Percentiles rank a stretch among this genome's conserved stretches.
Evolutionary conservation across 2,797 vertebrate species (phyloP).

Genomic region (Bucorvus abyssinicus): DNA sequence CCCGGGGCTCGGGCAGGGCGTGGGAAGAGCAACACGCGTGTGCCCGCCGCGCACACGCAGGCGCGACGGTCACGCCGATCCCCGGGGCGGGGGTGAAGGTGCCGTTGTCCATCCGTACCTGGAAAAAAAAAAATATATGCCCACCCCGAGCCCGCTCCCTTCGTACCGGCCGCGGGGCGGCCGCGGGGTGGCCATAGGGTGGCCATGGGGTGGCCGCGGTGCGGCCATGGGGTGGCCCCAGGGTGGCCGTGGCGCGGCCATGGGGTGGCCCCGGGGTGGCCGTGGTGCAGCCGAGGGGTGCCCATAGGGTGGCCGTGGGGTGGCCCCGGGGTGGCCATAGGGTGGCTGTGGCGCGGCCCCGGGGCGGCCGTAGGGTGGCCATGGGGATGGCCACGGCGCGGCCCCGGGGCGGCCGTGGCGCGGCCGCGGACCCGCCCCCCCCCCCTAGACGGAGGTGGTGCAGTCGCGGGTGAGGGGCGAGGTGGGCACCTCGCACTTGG

Average conservation of each 20-base stretch:
- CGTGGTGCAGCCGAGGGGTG: no score
- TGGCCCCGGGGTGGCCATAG: no score
- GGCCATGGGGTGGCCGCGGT: neutral
- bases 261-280: no score
- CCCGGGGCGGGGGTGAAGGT: neutral
- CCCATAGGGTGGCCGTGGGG: no score
- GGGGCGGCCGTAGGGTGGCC: neutral
- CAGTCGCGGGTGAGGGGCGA: constrained; percentile 85
- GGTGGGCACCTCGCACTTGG: constrained; percentile 82
- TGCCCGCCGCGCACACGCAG: no score
- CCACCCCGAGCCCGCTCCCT: neutral
- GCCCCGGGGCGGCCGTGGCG: no score
- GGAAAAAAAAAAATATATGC: neutral
- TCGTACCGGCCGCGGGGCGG: neutral
- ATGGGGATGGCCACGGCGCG: no score
- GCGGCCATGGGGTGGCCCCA: neutral
- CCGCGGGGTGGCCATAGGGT: neutral
- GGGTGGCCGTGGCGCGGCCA: no score
- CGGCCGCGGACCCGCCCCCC: neutral
- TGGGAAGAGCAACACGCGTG: no score
- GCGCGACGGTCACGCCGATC: no score
- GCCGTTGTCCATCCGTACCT: neutral
- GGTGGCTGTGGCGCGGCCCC: no score
- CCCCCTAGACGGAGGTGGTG: constrained; percentile 88
- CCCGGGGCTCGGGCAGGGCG: neutral